Base-by-base conservation (phyloP, 2,113 vertebrate species). In the Toxostoma redivivum region DNA sequence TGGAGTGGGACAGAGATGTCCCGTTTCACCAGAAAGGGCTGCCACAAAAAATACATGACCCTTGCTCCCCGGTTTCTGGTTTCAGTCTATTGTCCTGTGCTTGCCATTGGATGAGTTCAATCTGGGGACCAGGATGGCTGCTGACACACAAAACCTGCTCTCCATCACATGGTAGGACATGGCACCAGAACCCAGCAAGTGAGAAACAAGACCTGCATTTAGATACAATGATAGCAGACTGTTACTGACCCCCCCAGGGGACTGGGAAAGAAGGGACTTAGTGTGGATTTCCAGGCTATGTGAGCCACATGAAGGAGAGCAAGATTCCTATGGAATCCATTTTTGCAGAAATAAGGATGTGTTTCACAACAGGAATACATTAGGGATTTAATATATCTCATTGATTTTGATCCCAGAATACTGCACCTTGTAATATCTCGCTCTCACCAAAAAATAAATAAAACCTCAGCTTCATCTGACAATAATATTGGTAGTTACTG, bases 301-400 rank as follows among this genome's bases (percentile, higher is more conserved):
- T 11, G 7, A 53, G 38, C 9, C 1, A 3, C 0, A 0, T 0
- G 0, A 51, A 80, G 18, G 9, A 74, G 40, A 62, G 15, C 33
- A 45, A 51, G 9, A 51, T 51, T 38, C 10, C 7, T 37, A 4
- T 0, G 3, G n/a, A 60, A 76, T 42, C 23, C 5, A 6, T 79
- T 90, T 47, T 22, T 65, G 33, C 21, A 82, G 45, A 80, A 94
- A 58, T 10, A 9, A 80, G 15, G 40, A 86, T 17, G 6, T 57
- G 37, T 45, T 90, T 85, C 54, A 65, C 12, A 20, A 21, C 25
- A 77, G 21, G 11, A 61, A 33, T 33, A 28, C 2, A 1, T 50
- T 28, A 61, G 21, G 11, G 7, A 23, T 82, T 37, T 31, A 84
- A 65, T 11, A 44, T 11, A 57, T 27, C 15, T 23, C 1, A 1